Base-by-base conservation (phyloP, 1,140 invertebrate species). In the Zaprionus capensis region DNA sequence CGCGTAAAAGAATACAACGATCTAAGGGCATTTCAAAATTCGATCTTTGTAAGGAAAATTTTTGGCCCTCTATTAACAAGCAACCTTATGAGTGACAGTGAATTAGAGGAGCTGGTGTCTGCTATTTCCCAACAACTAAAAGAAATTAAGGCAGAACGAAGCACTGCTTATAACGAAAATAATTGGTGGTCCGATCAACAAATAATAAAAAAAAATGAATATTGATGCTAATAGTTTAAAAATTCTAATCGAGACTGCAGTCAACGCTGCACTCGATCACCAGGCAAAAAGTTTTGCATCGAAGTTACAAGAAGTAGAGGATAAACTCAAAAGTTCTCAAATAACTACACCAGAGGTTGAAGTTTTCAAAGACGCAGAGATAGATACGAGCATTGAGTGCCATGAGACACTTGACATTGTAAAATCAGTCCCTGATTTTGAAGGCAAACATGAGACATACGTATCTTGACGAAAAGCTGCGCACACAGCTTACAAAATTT, bases 401-500 rank as follows among this genome's bases (percentile, higher is more conserved):
- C n/a, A n/a, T n/a, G n/a, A n/a, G n/a, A n/a, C n/a, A n/a, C 17
- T 78, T 12, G 64, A 78, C 24, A 63, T 78, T 20, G n/a, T 85
- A 5, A 82, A 85, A 26, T 81, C 44, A 15, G 6, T 80, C 1
- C 49, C 68, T 11, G 78, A 80, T 11, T 80, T 84, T 24, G 62
- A 68, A 2, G 80, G 78, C 1, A 76, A 66, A 62, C 26, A 41
- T 49, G 51, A 81, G 31, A 75, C 70, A 28, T 77, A 83, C 31
- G 71, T 83, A 4, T 72, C 64, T 24, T 83, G 71, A 61, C 55
- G 76, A 9, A 51, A 76, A 53, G 76, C 78, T 14, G 64, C 66
- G 28, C 56, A 76, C 61, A 70, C 63, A 41, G 78, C 78, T 24
- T 81, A 75, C 57, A 73, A 79, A 67, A 36, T 82, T 26, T 82